These are phyloP conservation scores for Novumbra hubbsi DNA, from an alignment of 2,797 vertebrate species.

Conservation along the genomic window DNA sequence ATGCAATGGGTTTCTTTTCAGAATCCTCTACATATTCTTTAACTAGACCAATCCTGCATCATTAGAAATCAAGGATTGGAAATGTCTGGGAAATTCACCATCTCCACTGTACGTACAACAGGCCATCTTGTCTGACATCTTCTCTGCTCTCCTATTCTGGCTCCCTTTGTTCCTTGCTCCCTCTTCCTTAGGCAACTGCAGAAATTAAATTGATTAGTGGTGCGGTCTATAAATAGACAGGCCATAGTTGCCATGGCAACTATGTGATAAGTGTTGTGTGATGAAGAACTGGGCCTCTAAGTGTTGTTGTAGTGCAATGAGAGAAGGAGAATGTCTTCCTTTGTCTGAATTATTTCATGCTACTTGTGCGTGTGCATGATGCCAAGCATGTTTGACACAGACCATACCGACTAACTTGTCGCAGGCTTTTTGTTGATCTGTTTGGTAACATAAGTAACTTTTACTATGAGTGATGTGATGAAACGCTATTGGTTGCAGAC, in stretches of 20 bases:
- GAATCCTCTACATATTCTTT: too few relatives aligned
- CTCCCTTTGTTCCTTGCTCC: constrained; percentile 29
- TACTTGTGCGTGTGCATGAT: neutral
- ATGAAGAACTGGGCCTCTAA: constrained; percentile 53
- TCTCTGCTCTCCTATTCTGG: constrained; percentile 3
- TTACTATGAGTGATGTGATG: constrained; percentile 18
- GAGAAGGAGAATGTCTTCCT: neutral
- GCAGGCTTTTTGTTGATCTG: too few relatives aligned
- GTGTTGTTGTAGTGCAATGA: constrained; percentile 35
- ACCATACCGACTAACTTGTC: too few relatives aligned
- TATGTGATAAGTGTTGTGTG: constrained; percentile 48
- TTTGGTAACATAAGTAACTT: too few relatives aligned
- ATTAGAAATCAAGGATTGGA: neutral
- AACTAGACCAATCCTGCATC: neutral
- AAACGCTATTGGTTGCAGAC: constrained; percentile 32
- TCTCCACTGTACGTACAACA: neutral
- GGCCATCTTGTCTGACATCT: constrained; percentile 3
- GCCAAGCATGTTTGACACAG: too few relatives aligned
- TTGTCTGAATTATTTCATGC: neutral
- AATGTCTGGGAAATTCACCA: neutral
- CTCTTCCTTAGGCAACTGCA: constrained; percentile 50
- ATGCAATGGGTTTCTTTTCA: neutral
- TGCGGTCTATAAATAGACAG: constrained; percentile 60
- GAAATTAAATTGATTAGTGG: constrained; percentile 65
- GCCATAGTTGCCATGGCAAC: constrained; percentile 53